Evolutionary conservation across 2,113 vertebrate species (phyloP), one percentile per base, ranked within the genome.

Genomic region (Onychorhynchus coronatus): DNA sequence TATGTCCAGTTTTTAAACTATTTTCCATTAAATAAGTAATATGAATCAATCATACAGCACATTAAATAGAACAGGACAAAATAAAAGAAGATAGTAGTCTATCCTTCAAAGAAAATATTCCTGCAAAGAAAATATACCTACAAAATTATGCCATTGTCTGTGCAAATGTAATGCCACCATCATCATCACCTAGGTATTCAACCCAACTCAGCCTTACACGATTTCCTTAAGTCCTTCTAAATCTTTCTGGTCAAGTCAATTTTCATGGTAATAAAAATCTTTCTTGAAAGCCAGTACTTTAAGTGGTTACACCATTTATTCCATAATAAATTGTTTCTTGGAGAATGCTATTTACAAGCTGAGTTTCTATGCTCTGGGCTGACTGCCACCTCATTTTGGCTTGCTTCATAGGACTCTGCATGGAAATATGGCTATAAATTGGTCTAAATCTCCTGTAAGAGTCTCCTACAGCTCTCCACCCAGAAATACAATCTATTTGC

Each of bases 381-480:
- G 49, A 55, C 70, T 86, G 94, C 92, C 91, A 91, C 79, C 39
- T 88, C 49, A 68, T 84, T 92, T 92, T 95, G 91, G 81, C 85
- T 94, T 72, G 46, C 67, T 96, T 95, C 49, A 31, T 70, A 81
- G 49, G 56, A 61, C 50, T 91, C 50, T 72, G 46, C 35, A 77
- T 93, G 88, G 82, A 84, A 93, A 96, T 91, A 86, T 56, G 68
- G 56, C 56, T 94, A 61, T 84, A 94, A 95, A 97, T 85, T 83
- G 18, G 27, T 81, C 94, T 65, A 79, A 95, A 31, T 52, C 70
- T 85, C 59, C 77, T 74, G 8, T 67, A 82, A 55, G 62, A 53
- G 74, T 41, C 53, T 84, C 37, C 27, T 94, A 71, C 39, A 62
- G 52, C 63, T 90, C 79, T 84, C 83, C 39, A 87, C 35, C 56